Percentiles rank a stretch among this genome's conserved stretches.
Evolutionary conservation across 2,797 vertebrate species (phyloP).

Genomic region (Notoglanidium macrostoma): DNA sequence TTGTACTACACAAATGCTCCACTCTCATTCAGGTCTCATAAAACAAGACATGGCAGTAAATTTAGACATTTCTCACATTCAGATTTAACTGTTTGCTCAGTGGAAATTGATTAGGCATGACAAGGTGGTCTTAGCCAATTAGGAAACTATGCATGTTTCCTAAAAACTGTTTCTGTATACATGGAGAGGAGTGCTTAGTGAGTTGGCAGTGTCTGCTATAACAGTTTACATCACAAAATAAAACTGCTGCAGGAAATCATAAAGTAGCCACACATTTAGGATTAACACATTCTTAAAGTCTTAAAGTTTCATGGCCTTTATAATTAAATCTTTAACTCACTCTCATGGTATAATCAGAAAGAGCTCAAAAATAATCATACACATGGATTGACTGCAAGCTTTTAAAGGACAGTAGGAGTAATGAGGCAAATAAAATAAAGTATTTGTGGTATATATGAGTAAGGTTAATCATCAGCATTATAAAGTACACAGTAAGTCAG

Average conservation of each 20-base stretch:
- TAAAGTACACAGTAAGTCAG: not conserved
- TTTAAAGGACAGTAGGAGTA: not conserved
- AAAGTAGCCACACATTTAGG: conserved; percentile 2
- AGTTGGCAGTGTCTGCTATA: conserved; percentile 1
- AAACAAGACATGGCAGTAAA: conserved; percentile 6
- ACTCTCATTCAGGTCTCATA: not conserved
- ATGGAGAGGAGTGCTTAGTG: not conserved
- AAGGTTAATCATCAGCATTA: not conserved
- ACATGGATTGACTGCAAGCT: not conserved
- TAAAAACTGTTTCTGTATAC: not conserved
- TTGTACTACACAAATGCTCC: conserved; percentile 16
- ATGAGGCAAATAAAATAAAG: not conserved
- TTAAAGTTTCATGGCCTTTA: conserved; percentile 21
- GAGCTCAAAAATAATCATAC: not conserved
- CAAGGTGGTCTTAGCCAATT: conserved; percentile 22
- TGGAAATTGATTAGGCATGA: conserved; percentile 5
- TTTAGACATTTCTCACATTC: not conserved
- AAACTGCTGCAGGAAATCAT: conserved; percentile 6
- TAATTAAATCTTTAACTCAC: conserved; percentile 25
- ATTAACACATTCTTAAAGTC: conserved; percentile 16
- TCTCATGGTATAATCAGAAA: conserved; percentile 27
- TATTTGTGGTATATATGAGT: not conserved
- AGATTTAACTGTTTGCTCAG: not conserved
- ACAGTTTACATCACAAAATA: conserved; percentile 24
- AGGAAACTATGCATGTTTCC: conserved; percentile 11